Evolutionary conservation across 2,113 vertebrate genomes (phyloP), one percentile per base, ranked within the genome.

Genomic region (Semnornis frantzii): DNA sequence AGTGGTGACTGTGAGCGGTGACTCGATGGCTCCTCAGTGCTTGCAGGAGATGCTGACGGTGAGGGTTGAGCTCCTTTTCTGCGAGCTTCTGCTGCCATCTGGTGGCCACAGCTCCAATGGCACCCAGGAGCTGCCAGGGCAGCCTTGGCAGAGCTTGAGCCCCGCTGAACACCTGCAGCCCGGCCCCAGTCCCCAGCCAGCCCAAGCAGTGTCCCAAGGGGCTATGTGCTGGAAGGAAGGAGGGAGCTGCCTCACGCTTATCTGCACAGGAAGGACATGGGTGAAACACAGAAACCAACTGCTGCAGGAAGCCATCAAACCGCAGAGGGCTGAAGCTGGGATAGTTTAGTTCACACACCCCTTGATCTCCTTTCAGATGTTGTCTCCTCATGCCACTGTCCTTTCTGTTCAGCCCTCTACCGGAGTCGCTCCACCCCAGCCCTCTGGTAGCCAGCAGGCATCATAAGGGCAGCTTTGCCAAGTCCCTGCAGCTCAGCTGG

Each of bases 71-170:
- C 12, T 33, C 16, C 75, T 6, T 39, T 71, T 39, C 64, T 60
- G 39, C 1, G 27, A 82, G 90, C 8, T 21, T 86, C 65, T 96
- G 93, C 95, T 92, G 94, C 96, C 96, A 86, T 57, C 96, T 21
- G 2, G 92, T 95, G 96, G 96, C 66, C 5, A 68, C 44, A 1
- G 4, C 52, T 17, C 71, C 21, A 17, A 28, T 14, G n/a, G 46
- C 86, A 88, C 0, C 28, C 6, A 54, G 14, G 9, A 46, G 59
- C 30, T 59, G 28, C 5, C 27, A 11, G 8, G 42, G 11, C 48
- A 60, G 25, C 44, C 10, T 10, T 3, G 58, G 18, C 55, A 21
- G 44, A 48, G 31, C 33, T 58, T 1, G 7, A 7, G 16, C 8
- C 21, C 17, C 4, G 37, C 24, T 0, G 4, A 52, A 44, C 60